These are phyloP conservation scores for Tyrophagus putrescentiae DNA, from an alignment of 1,140 invertebrate species.

Conservation along the genomic window DNA sequence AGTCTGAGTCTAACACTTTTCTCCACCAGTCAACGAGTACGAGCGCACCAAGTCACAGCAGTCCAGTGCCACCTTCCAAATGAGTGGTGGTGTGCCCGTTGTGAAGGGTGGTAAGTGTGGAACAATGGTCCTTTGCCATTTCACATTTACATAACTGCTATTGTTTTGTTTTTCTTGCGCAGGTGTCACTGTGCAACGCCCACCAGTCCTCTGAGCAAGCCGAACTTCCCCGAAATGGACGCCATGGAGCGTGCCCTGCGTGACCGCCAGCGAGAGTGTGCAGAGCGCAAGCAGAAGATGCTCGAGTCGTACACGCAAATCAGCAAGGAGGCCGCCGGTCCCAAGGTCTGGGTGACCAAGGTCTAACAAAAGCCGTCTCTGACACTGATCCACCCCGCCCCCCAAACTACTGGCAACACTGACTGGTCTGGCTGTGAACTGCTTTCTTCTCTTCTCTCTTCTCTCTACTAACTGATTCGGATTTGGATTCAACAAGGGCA, in stretches of 20 bases:
- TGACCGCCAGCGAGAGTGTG: constrained; percentile 25
- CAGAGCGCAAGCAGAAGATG: constrained; percentile 25
- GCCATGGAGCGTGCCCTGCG: constrained; percentile 28
- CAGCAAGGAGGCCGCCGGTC: constrained; percentile 25
- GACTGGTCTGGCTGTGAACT: no score
- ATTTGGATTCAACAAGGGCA: no score
- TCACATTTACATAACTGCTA: neutral
- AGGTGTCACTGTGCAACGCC: no score
- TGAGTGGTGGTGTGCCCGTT: constrained; percentile 20
- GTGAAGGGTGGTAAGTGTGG: constrained; percentile 16
- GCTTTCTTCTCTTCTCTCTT: no score
- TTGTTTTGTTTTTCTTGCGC: neutral
- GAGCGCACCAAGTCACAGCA: neutral
- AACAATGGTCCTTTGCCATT: neutral
- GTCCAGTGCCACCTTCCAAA: constrained; percentile 18
- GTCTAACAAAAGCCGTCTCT: neutral
- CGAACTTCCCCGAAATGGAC: no score
- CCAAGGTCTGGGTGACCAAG: neutral
- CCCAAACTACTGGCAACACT: no score
- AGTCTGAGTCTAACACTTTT: neutral
- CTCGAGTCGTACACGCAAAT: constrained; percentile 28
- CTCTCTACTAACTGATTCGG: no score
- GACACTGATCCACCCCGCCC: neutral
- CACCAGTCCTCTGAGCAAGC: no score
- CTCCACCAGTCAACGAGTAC: neutral